phyloP scores from a whole-genome alignment of 2,888 invertebrate genomes.

The Pyrrhosoma nymphula region DNA sequence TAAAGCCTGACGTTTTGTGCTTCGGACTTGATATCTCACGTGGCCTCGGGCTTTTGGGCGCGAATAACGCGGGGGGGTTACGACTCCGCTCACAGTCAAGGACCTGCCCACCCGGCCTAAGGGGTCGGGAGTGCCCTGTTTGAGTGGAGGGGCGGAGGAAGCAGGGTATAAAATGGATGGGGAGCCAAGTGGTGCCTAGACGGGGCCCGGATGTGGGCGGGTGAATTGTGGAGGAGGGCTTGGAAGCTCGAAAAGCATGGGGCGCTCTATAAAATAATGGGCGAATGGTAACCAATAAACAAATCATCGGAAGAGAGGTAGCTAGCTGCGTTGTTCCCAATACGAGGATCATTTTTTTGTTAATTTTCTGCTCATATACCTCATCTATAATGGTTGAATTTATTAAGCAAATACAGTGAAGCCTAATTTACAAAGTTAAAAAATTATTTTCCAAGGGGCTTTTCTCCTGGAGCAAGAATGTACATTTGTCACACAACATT shows the following conservation, averaged over 20 bases:
- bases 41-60: not conserved
- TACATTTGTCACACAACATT: too few species aligned
- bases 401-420: too few species aligned
- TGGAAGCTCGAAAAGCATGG: not conserved
- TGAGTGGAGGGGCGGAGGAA: not conserved
- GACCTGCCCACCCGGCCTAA: not conserved
- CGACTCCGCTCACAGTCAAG: not conserved
- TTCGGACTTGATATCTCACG: not conserved
- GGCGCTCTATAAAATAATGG: slow-evolving; percentile 7
- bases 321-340: not conserved
- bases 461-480: too few species aligned
- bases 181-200: slow-evolving; percentile 21
- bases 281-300: not conserved
- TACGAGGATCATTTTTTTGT: too few species aligned
- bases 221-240: not conserved
- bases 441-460: too few species aligned
- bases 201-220: slow-evolving; percentile 13
- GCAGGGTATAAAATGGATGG: not conserved
- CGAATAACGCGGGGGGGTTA: not conserved
- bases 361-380: too few species aligned
- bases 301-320: not conserved
- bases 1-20: too few species aligned
- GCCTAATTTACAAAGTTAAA: too few species aligned
- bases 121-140: not conserved
- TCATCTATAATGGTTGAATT: too few species aligned